Conservation (phyloP, 2,888 invertebrate species). For the Tipula confusa region DNA sequence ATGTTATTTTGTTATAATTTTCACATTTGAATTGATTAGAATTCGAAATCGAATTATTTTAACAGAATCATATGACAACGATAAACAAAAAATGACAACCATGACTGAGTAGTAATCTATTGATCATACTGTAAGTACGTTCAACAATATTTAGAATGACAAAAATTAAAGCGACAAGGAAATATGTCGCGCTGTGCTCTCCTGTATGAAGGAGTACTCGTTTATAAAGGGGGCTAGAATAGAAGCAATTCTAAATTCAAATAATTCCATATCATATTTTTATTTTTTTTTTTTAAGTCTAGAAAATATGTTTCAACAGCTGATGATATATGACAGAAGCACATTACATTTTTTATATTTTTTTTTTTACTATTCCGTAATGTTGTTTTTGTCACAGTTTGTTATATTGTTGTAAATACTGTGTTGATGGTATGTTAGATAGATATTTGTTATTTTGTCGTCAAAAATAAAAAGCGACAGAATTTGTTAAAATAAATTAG, state of each 20-base stretch:
- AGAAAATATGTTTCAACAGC: slow-evolving; percentile 8
- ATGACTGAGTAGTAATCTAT: too few species aligned
- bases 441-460: not conserved
- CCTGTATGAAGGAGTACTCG: not conserved
- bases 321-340: slow-evolving; percentile 3
- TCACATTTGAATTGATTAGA: too few species aligned
- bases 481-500: slow-evolving; percentile 25
- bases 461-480: not conserved
- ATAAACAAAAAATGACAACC: too few species aligned
- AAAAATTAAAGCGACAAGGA: not conserved
- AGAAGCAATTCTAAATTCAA: not conserved
- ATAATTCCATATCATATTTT: not conserved
- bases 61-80: too few species aligned
- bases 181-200: not conserved
- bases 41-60: too few species aligned
- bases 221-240: not conserved
- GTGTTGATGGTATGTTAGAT: not conserved
- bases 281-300: not conserved
- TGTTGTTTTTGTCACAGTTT: not conserved
- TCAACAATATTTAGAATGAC: not conserved
- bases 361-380: not conserved
- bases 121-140: too few species aligned
- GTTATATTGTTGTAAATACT: not conserved
- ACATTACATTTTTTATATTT: not conserved
- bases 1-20: too few species aligned